Base-by-base conservation (phyloP, 2,888 invertebrate genomes). In the Macrosoma leucophasiata region DNA sequence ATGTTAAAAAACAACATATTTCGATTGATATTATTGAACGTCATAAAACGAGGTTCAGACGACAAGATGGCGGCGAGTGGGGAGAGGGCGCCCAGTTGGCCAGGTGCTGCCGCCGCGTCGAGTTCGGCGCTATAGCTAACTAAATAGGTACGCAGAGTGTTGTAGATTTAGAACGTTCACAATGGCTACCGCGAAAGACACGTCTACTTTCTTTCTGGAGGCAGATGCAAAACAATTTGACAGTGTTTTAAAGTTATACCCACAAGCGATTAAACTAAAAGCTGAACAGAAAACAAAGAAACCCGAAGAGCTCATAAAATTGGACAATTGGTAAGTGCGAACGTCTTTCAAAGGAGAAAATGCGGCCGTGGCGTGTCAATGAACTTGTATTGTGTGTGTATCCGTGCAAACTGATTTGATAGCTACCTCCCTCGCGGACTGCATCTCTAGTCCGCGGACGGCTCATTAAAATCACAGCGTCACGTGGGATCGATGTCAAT, bases 141-240 rank as follows among this genome's bases (percentile, higher is more conserved):
- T 85, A 82, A 76, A 74, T 75, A 77, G 81, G 75, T 78, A 56
- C 56, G 56, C 53, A 56, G 55, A 82, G 81, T 79, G 82, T 81
- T 81, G 82, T 82, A 82, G 79, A 82, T 82, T 82, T 82, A 84
- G 79, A 84, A 82, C 84, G 82, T 79, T 86, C 87, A 89, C 89
- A 89, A 91, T 91, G 91, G 90, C 91, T 87, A 91, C 91, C 88
- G 89, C 90, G 88, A 91, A 90, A 89, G 93, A 94, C 88, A 94
- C 94, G 86, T 92, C 94, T 84, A 92, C 93, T 88, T 96, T 96
- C 90, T 95, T 96, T 86, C 90, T 91, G 84, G 91, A 94, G 86
- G 96, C 94, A 77, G 92, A 91, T 84, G 91, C 93, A 68, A 87
- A 87, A 79, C 93, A 94, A 85, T 94, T 92, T 86, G 92, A 93